Percentiles rank a stretch among this genome's conserved stretches.
These are phyloP conservation scores for Perizoma flavofasciatum DNA, from an alignment of 2,888 invertebrate genomes.

Conservation along the genomic window DNA sequence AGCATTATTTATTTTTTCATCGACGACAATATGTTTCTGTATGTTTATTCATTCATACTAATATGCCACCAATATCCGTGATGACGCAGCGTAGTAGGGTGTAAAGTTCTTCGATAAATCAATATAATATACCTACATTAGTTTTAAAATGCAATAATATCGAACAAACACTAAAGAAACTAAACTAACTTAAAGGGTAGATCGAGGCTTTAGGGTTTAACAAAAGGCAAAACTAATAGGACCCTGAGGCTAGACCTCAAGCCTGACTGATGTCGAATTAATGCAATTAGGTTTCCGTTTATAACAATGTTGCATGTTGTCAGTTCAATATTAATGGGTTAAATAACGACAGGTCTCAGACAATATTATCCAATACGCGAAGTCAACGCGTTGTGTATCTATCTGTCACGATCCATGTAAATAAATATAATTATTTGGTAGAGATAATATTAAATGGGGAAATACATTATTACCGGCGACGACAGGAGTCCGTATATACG, in stretches of 20 bases:
- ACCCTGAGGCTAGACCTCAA: conserved; percentile 23
- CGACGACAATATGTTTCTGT: too few relatives aligned
- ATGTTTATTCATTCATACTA: too few relatives aligned
- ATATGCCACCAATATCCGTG: too few relatives aligned
- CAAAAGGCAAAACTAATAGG: conserved; percentile 34
- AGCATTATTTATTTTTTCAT: too few relatives aligned
- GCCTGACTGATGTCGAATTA: conserved; percentile 41
- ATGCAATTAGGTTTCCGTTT: conserved; percentile 45
- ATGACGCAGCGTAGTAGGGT: too few relatives aligned
- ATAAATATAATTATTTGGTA: conserved; percentile 13
- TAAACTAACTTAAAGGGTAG: not conserved
- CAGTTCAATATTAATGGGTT: conserved; percentile 40
- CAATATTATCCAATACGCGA: conserved; percentile 38
- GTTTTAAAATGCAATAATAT: too few relatives aligned
- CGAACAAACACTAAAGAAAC: too few relatives aligned
- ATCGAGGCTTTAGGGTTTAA: conserved; percentile 5
- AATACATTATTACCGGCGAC: too few relatives aligned
- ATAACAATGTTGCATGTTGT: conserved; percentile 43
- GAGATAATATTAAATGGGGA: not conserved
- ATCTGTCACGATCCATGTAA: conserved; percentile 15
- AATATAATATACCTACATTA: too few relatives aligned
- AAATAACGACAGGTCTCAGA: conserved; percentile 38
- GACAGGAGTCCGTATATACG: too few relatives aligned
- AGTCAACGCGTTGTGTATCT: conserved; percentile 19
- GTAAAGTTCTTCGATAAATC: too few relatives aligned